Evolutionary conservation across 2,113 vertebrate genomes (phyloP).

Genomic region (Porphyrio hochstetteri): DNA sequence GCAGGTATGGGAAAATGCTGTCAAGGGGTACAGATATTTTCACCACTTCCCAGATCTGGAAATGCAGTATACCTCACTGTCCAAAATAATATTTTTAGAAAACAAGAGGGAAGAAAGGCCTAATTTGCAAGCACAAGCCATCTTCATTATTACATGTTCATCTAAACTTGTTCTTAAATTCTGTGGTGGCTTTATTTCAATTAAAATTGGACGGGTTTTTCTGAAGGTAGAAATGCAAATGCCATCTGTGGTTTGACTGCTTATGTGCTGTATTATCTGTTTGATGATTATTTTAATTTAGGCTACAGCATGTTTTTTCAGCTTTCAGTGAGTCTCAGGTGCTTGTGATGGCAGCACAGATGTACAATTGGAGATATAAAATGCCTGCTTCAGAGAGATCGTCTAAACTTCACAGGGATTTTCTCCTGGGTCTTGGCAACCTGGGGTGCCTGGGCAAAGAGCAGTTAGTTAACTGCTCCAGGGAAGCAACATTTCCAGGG

Average conservation of each 20-base stretch:
- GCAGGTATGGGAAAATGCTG: background rate
- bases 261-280: background rate
- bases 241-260: background rate
- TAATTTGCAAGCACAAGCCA: background rate
- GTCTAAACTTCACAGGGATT: background rate
- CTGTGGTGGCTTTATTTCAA: background rate
- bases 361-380: background rate
- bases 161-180: background rate
- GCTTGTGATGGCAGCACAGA: background rate
- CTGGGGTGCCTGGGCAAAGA: background rate
- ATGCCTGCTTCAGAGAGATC: background rate
- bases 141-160: background rate
- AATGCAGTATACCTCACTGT: background rate
- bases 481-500: background rate
- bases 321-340: background rate
- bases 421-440: background rate
- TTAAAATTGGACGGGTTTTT: background rate
- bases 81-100: background rate
- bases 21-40: background rate
- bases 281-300: conserved; percentile 9
- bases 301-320: background rate
- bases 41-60: background rate
- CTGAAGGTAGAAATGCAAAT: background rate
- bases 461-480: background rate
- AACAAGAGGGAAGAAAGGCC: background rate